Percentiles rank a stretch among this genome's conserved stretches.
Conservation (phyloP, 2,888 invertebrate genomes). For the Microctonus hyperodae region DNA sequence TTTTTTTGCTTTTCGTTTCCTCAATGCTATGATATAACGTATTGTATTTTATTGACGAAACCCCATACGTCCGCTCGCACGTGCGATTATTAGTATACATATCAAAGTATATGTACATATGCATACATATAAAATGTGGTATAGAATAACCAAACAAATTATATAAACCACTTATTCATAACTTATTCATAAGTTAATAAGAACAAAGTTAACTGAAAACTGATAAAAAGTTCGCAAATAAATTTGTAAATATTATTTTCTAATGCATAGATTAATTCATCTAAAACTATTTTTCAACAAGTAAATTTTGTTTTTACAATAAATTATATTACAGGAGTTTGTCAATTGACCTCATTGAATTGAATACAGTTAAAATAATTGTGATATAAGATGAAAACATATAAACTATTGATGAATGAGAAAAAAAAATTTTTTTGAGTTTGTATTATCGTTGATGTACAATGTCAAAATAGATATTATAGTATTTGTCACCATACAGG, state of each 20-base stretch:
- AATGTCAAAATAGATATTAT: not conserved
- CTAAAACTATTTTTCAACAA: not conserved
- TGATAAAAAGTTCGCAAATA: slow-evolving; percentile 19
- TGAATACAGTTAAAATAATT: too few species aligned
- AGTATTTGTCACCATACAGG: not conserved
- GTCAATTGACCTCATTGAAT: too few species aligned
- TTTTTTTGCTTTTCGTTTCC: not conserved
- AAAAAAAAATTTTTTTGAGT: too few species aligned
- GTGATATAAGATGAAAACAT: too few species aligned
- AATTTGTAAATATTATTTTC: not conserved
- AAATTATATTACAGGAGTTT: too few species aligned
- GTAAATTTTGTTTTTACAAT: not conserved
- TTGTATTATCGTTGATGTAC: too few species aligned
- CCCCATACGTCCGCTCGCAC: slow-evolving; percentile 26
- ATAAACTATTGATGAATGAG: too few species aligned
- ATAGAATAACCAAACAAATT: slow-evolving; percentile 32
- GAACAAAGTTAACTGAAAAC: slow-evolving; percentile 26
- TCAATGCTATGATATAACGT: not conserved
- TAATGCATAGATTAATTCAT: not conserved
- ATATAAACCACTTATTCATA: slow-evolving; percentile 26
- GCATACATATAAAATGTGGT: slow-evolving; percentile 17
- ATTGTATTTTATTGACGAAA: slow-evolving; percentile 20
- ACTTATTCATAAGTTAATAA: slow-evolving; percentile 4
- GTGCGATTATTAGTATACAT: slow-evolving; percentile 8
- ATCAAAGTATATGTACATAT: not conserved